A percentile compares a stretch with the other conserved stretches of the same genome.
Evolutionary conservation across 2,113 vertebrate species (phyloP).

Genomic region (Psilopsiagon aurifrons): DNA sequence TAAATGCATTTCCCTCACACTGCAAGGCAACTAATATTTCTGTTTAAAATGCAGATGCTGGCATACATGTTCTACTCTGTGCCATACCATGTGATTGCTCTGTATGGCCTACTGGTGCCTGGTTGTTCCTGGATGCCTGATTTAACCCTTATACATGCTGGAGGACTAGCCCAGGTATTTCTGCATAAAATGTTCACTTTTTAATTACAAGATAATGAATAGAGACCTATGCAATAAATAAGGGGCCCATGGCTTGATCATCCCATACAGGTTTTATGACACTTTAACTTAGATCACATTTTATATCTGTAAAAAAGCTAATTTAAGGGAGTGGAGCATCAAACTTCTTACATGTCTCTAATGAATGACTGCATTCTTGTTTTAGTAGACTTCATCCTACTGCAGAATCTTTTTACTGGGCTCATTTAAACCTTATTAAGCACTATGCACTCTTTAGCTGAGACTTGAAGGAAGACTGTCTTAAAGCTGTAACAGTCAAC

Average conservation of each 20-base stretch:
- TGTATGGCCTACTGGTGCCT: constrained; percentile 89
- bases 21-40: neutral
- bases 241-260: neutral
- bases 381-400: neutral
- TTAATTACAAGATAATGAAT: neutral
- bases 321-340: neutral
- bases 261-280: neutral
- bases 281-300: neutral
- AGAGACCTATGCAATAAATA: neutral
- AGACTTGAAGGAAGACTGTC: neutral
- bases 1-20: neutral
- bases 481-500: neutral
- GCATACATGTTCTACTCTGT: constrained; percentile 90
- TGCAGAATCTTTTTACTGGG: neutral
- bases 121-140: constrained; percentile 93
- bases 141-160: constrained; percentile 87
- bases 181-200: neutral
- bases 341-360: neutral
- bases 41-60: constrained; percentile 83
- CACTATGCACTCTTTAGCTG: neutral
- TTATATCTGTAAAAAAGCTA: neutral
- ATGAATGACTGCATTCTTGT: neutral
- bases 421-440: neutral
- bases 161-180: constrained; percentile 90
- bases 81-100: constrained; percentile 82